Conservation (phyloP, 1,140 invertebrate genomes). For the Holcopasites calliopsidis region DNA sequence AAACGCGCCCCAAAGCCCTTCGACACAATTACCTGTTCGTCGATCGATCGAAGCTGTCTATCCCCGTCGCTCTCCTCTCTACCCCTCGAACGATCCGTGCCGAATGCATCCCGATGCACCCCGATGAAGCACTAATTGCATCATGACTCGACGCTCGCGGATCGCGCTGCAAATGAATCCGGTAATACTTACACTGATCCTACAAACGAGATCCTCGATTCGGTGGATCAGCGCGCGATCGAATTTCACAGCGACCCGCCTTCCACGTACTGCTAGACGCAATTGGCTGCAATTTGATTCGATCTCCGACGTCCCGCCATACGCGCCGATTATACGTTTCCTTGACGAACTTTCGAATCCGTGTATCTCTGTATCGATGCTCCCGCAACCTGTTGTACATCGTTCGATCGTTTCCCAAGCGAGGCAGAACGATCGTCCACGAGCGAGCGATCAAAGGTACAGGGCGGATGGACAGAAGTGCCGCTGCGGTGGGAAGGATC, state of each 20-base stretch:
- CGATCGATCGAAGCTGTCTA: not conserved
- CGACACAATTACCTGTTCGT: not conserved
- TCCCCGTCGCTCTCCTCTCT: too few relatives aligned
- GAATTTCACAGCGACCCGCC: conserved; percentile 1
- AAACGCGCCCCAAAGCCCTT: not conserved
- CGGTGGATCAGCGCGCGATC: not conserved
- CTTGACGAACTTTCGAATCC: too few relatives aligned
- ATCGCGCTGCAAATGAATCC: conserved; percentile 18
- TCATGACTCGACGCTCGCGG: not conserved
- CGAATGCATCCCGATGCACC: conserved; percentile 36
- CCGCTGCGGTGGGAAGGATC: not conserved
- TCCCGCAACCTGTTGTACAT: conserved; percentile 3
- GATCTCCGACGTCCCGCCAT: not conserved
- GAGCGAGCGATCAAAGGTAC: conserved; percentile 35
- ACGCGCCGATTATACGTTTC: too few relatives aligned
- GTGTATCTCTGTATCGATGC: too few relatives aligned
- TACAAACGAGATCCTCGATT: conserved; percentile 3
- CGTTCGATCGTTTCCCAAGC: not conserved
- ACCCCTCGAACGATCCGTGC: not conserved
- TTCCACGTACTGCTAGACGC: too few relatives aligned
- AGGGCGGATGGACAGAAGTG: not conserved
- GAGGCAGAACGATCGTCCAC: not conserved
- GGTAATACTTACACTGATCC: conserved; percentile 4
- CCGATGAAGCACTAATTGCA: conserved; percentile 66
- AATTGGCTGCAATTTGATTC: too few relatives aligned